Evolutionary conservation across 2,888 invertebrate species (phyloP).

Genomic region (Chrysopilus asiliformis): DNA sequence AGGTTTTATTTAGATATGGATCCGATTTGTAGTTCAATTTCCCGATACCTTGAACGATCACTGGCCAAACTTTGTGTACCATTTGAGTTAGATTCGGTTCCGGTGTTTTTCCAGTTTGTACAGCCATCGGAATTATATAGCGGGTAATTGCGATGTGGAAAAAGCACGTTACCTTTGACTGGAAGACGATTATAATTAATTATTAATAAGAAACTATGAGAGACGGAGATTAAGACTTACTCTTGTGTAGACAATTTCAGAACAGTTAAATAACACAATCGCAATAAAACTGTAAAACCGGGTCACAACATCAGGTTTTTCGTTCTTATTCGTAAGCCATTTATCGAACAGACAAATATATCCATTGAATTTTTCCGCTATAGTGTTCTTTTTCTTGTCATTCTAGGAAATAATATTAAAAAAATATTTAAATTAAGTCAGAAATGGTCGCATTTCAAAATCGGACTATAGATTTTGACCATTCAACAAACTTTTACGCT

Average conservation of each 20-base stretch:
- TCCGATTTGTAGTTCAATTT: conserved; percentile 37
- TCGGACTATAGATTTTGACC: background rate
- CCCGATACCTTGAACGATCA: conserved; percentile 40
- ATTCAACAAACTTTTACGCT: background rate
- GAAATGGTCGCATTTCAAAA: background rate
- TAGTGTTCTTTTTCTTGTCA: conserved; percentile 21
- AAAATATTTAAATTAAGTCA: background rate
- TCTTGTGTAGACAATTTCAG: conserved; percentile 27
- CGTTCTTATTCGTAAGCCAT: conserved; percentile 24
- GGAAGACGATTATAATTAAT: background rate
- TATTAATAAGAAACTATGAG: background rate
- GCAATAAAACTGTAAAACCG: conserved; percentile 33
- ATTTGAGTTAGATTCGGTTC: conserved; percentile 35
- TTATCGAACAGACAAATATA: conserved; percentile 30
- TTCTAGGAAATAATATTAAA: conserved; percentile 9
- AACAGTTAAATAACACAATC: conserved; percentile 33
- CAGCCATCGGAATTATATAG: conserved; percentile 38
- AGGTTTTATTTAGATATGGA: conserved; percentile 36
- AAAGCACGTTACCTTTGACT: conserved; percentile 32
- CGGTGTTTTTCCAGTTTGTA: conserved; percentile 37
- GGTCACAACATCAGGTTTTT: conserved; percentile 24
- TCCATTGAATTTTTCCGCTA: conserved; percentile 27
- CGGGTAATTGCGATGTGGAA: conserved; percentile 39
- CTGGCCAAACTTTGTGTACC: conserved; percentile 40
- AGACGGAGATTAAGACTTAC: no score